Evolutionary conservation across 2,797 vertebrate species (phyloP), one percentile per base, ranked within the genome.

Genomic region (Thalassophryne amazonica): DNA sequence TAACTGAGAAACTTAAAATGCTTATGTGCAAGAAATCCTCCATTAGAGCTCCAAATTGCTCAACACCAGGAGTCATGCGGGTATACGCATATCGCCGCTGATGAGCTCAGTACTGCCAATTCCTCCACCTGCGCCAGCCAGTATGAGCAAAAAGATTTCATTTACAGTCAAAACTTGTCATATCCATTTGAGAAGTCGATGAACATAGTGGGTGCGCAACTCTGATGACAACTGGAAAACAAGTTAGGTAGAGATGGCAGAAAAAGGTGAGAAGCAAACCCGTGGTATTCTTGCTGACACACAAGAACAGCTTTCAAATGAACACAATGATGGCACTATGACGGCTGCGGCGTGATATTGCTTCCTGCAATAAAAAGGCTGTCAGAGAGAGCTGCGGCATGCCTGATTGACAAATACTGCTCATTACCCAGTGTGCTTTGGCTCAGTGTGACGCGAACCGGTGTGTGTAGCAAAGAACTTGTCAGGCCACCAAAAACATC

Each of bases 81-180:
- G 54, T 32, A 30, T 4, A 16, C 39, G 47, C 45, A 40, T 60
- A 25, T 35, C 69, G 69, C 56, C 60, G 51, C 68, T 76, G 76
- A 85, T 73, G 70, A 83, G 69, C 67, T 62, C 53, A 55, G 63
- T 59, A 45, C 49, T 48, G 69, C 66, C 77, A 84, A 53, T 78
- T 73, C 73, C 43, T 74, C 55, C 52, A 64, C 49, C 70, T 33
- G 4, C 40, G 36, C 47, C 40, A 11, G 33, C 56, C 62, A 55
- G 41, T 56, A 47, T 39, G 60, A 75, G 58, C 53, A 72, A 39
- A 73, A 62, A 68, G 60, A 73, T 67, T 80, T 78, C 23, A 75
- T 79, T 79, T 81, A 73, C 69, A 78, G 61, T 80, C 82, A 81
- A 78, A 83, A 83, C 69, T 72, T 82, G 71, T 60, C 73, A 76